phyloP scores from a whole-genome alignment of 1,140 invertebrate species.

The Akabosia matsudoensis region DNA sequence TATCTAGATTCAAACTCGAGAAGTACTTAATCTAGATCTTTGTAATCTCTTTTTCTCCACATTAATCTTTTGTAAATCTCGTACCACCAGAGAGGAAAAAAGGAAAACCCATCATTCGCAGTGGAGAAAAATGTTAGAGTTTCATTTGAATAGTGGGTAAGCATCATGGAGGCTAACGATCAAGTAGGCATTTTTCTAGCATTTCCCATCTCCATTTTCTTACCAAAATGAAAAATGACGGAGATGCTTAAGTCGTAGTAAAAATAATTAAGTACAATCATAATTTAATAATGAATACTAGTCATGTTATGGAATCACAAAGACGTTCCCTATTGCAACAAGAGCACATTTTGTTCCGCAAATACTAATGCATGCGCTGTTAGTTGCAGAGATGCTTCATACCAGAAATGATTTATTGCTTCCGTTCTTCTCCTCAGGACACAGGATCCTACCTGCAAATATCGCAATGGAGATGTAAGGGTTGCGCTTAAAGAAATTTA shows the following conservation, averaged over 20 bases:
- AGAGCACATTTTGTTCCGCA: background rate
- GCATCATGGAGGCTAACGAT: too few species aligned
- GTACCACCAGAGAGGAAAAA: background rate
- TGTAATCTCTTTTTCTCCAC: constrained; percentile 5
- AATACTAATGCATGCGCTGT: background rate
- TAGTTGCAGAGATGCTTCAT: background rate
- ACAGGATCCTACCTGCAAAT: background rate
- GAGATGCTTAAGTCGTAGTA: background rate
- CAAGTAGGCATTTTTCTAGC: too few species aligned
- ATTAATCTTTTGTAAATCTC: constrained; percentile 23
- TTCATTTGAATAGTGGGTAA: background rate
- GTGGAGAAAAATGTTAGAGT: background rate
- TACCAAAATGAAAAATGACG: too few species aligned
- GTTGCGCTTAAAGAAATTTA: too few species aligned
- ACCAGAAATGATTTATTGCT: constrained; percentile 23
- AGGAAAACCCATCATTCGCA: background rate
- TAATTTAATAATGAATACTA: constrained; percentile 17
- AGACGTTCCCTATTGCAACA: background rate
- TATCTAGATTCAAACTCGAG: constrained; percentile 18
- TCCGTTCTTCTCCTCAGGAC: background rate
- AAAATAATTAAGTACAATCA: constrained; percentile 16
- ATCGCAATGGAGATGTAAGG: background rate
- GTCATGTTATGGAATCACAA: background rate
- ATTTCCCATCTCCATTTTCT: too few species aligned
- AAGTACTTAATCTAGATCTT: constrained; percentile 23